Conservation (phyloP, 2,888 invertebrate genomes). For the Athripsodes cinereus region DNA sequence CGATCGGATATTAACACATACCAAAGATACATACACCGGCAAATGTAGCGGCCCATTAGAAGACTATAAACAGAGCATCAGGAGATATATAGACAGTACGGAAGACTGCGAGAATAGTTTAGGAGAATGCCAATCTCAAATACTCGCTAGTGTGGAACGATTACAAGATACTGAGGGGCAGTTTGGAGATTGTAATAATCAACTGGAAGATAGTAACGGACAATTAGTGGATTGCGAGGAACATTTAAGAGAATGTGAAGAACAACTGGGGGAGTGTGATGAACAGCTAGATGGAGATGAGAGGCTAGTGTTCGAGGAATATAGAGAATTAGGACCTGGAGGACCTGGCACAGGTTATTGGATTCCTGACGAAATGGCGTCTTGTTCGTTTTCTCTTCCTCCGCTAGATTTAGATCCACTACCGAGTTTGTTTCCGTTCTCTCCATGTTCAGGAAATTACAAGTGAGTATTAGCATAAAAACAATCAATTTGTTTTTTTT, state of each 20-base stretch:
- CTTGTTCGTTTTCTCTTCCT: conserved; percentile 64
- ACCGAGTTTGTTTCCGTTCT: conserved; percentile 81
- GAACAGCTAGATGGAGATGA: conserved; percentile 6
- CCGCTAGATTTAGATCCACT: conserved; percentile 81
- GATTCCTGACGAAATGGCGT: conserved; percentile 28
- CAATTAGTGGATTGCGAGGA: conserved; percentile 9
- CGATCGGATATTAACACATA: conserved; percentile 5
- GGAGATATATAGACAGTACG: not conserved
- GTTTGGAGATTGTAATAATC: conserved; percentile 4
- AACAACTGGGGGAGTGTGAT: conserved; percentile 30
- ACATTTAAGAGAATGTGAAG: conserved; percentile 32
- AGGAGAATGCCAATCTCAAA: conserved; percentile 1
- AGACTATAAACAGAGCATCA: not conserved
- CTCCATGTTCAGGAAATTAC: conserved; percentile 71
- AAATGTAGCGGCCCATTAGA: not conserved
- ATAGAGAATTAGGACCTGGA: conserved; percentile 7
- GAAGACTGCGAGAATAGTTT: not conserved
- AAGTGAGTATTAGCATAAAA: conserved; percentile 61
- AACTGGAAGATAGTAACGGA: conserved; percentile 5
- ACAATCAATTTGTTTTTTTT: too few relatives aligned
- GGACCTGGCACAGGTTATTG: conserved; percentile 21
- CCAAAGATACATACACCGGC: not conserved
- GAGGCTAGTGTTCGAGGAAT: conserved; percentile 12
- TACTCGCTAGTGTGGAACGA: not conserved
- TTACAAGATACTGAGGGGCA: not conserved